phyloP scores from a whole-genome alignment of 1,140 invertebrate species.

The Hestina assimilis region DNA sequence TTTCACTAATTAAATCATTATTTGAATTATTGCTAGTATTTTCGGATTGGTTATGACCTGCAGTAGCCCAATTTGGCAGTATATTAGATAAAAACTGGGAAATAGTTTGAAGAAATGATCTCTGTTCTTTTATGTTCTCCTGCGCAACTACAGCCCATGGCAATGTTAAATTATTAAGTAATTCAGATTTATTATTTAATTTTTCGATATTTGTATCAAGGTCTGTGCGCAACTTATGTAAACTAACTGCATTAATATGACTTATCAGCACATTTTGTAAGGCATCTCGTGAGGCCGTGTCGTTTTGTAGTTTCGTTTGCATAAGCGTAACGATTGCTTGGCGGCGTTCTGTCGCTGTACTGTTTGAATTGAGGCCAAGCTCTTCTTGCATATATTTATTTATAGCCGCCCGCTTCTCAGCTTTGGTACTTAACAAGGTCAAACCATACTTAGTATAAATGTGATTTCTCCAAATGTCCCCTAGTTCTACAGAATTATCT shows the following conservation, averaged over 20 bases:
- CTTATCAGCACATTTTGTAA: slow-evolving; percentile 48
- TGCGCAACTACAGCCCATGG: slow-evolving; percentile 41
- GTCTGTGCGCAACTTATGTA: slow-evolving; percentile 44
- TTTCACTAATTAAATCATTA: not conserved
- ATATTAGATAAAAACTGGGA: slow-evolving; percentile 47
- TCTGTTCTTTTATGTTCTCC: slow-evolving; percentile 48
- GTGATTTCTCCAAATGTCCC: slow-evolving; percentile 58
- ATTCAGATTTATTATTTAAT: slow-evolving; percentile 49
- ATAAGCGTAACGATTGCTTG: slow-evolving; percentile 53
- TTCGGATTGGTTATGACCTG: slow-evolving; percentile 13
- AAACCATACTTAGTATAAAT: slow-evolving; percentile 64
- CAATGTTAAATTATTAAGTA: slow-evolving; percentile 43
- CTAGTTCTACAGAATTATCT: slow-evolving; percentile 48
- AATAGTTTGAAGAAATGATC: slow-evolving; percentile 45
- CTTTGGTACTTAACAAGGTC: slow-evolving; percentile 39
- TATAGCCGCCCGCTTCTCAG: slow-evolving; percentile 52
- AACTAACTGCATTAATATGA: slow-evolving; percentile 43
- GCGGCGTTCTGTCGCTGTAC: slow-evolving; percentile 53
- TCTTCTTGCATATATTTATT: slow-evolving; percentile 55
- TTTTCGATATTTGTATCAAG: slow-evolving; percentile 52
- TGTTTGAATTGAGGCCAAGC: slow-evolving; percentile 50
- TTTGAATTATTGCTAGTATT: not conserved
- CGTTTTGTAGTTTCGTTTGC: slow-evolving; percentile 49
- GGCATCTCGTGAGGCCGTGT: slow-evolving; percentile 30
- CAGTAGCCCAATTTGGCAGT: slow-evolving; percentile 45